These are phyloP conservation scores for Pollachius pollachius DNA, from an alignment of 2,113 vertebrate species.

Conservation along the genomic window DNA sequence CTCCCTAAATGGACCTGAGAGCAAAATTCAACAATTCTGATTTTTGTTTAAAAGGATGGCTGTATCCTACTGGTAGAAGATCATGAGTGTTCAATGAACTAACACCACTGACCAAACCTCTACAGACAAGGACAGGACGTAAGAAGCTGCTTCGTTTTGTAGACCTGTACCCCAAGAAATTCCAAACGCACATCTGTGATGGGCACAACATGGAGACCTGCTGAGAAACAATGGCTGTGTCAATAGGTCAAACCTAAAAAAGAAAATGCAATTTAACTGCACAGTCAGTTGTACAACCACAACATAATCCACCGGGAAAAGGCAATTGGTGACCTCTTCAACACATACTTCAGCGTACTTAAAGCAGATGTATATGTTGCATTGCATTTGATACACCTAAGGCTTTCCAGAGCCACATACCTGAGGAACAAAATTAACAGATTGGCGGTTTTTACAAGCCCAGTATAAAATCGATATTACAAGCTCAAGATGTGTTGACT, in stretches of 20 bases:
- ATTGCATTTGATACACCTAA: slow-evolving; percentile 24
- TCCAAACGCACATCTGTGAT: slow-evolving; percentile 68
- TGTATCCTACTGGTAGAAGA: slow-evolving; percentile 38
- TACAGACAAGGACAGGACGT: slow-evolving; percentile 68
- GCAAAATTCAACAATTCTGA: slow-evolving; percentile 34
- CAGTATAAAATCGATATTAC: slow-evolving; percentile 12
- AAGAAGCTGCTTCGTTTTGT: slow-evolving; percentile 80
- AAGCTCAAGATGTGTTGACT: not conserved
- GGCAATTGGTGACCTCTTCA: slow-evolving; percentile 20
- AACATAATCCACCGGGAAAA: slow-evolving; percentile 35
- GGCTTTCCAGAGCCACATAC: slow-evolving; percentile 23
- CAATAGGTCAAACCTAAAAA: slow-evolving; percentile 78
- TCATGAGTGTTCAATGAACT: slow-evolving; percentile 52
- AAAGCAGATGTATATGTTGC: slow-evolving; percentile 35
- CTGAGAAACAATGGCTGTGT: slow-evolving; percentile 76
- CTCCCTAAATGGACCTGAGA: slow-evolving; percentile 19
- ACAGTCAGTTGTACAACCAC: slow-evolving; percentile 64
- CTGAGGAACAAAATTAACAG: slow-evolving; percentile 27
- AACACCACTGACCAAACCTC: slow-evolving; percentile 61
- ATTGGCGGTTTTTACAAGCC: not conserved
- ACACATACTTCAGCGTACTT: slow-evolving; percentile 38
- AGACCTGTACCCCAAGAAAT: slow-evolving; percentile 81
- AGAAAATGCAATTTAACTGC: slow-evolving; percentile 81
- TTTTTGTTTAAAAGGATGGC: slow-evolving; percentile 49
- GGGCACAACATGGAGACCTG: slow-evolving; percentile 75